A percentile compares a stretch with the other conserved stretches of the same genome.
phyloP scores from a whole-genome alignment of 2,113 vertebrate species.

The Tachysurus vachellii region DNA sequence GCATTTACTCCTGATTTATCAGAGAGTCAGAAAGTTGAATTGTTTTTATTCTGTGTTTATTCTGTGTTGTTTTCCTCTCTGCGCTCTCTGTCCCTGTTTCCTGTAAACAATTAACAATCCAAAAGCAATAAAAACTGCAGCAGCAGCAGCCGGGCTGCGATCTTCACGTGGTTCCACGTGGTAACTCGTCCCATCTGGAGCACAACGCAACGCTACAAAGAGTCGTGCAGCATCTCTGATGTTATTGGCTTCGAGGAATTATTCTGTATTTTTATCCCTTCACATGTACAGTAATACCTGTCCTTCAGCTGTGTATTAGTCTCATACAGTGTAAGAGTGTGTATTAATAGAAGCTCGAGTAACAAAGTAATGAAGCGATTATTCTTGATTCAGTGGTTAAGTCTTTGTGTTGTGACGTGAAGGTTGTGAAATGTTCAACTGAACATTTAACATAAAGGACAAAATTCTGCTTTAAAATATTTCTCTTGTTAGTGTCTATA shows the following conservation, averaged over 20 bases:
- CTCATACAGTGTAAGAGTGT: too few species aligned
- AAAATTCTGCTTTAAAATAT: too few species aligned
- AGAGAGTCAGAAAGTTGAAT: background rate
- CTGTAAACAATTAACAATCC: slow-evolving; percentile 16
- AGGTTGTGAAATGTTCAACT: background rate
- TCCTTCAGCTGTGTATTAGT: too few species aligned
- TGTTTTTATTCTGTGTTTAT: slow-evolving; percentile 3
- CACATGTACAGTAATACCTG: too few species aligned
- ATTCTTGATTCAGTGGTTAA: background rate
- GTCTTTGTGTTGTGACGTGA: background rate
- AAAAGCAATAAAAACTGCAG: slow-evolving; percentile 17
- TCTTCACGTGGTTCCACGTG: background rate
- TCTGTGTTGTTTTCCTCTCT: slow-evolving; percentile 1
- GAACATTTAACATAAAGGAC: background rate
- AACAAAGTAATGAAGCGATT: too few species aligned
- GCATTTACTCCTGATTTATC: background rate
- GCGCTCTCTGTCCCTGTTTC: slow-evolving; percentile 9
- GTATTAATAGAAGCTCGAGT: background rate
- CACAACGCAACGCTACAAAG: background rate
- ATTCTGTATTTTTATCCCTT: background rate
- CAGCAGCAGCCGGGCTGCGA: background rate
- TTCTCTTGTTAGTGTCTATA: too few species aligned
- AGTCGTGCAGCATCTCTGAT: background rate
- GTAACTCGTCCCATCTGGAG: background rate
- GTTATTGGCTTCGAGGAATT: background rate